Conservation (phyloP, 2,113 vertebrate genomes). For the Empidonax alnorum region DNA sequence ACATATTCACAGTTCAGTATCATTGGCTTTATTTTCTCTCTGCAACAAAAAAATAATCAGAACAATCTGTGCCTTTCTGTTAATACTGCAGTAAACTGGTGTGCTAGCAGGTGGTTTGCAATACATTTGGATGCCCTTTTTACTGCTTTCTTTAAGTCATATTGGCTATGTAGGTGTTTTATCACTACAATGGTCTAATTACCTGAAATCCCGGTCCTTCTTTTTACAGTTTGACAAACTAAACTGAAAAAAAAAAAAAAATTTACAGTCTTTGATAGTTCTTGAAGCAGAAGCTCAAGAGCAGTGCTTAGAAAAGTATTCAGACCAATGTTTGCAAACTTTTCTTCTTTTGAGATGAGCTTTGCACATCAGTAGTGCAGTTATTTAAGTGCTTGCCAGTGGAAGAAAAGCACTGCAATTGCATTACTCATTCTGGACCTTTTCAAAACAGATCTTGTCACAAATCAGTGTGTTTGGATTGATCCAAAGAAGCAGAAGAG, state of each 20-base stretch:
- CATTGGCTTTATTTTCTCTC: neutral
- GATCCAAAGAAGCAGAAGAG: neutral
- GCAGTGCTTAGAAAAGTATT: neutral
- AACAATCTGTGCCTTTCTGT: neutral
- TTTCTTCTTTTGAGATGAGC: neutral
- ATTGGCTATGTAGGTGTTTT: neutral
- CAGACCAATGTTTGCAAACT: neutral
- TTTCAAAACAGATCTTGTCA: neutral
- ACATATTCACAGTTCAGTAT: neutral
- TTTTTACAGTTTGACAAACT: neutral
- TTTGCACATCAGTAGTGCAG: neutral
- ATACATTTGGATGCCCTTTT: conserved; percentile 9
- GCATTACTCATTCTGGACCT: neutral
- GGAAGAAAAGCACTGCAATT: neutral
- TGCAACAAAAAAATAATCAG: neutral
- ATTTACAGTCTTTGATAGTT: neutral
- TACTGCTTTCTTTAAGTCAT: neutral
- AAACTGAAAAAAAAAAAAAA: neutral
- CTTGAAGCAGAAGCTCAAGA: neutral
- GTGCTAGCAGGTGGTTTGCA: neutral
- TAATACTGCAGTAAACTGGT: neutral
- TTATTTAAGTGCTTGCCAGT: neutral
- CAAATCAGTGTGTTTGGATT: neutral
- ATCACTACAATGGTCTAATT: neutral
- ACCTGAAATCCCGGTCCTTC: neutral